Evolutionary conservation across 2,888 invertebrate species (phyloP).

Genomic region (Pyrrhia umbra): DNA sequence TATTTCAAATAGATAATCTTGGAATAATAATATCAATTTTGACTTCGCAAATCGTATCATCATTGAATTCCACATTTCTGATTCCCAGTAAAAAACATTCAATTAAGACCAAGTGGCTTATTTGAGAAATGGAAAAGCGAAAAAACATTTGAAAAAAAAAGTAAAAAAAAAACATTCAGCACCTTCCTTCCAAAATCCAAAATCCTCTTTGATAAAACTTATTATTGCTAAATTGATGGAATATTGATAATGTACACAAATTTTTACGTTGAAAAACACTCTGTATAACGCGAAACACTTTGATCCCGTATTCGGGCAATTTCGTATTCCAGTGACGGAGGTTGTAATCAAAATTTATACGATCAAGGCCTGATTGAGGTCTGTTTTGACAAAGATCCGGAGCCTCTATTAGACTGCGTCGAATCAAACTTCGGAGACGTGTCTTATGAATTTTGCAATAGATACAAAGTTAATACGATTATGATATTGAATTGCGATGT

Average conservation of each 20-base stretch:
- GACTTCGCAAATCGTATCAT: no score
- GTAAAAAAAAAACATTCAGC: background rate
- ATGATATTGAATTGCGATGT: conserved; percentile 36
- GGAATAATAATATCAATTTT: no score
- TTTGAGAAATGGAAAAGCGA: background rate
- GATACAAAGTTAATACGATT: conserved; percentile 39
- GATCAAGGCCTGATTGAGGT: conserved; percentile 62
- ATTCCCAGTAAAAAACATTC: no score
- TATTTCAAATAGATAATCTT: no score
- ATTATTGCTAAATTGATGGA: conserved; percentile 61
- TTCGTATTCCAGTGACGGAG: conserved; percentile 71
- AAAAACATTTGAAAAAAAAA: conserved; percentile 6
- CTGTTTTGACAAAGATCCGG: conserved; percentile 59
- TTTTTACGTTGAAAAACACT: conserved; percentile 62
- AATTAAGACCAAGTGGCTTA: no score
- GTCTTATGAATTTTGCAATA: conserved; percentile 59
- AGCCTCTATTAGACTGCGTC: conserved; percentile 51
- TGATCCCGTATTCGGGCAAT: conserved; percentile 69
- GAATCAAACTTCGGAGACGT: conserved; percentile 37
- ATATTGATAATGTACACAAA: conserved; percentile 71
- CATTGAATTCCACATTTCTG: no score
- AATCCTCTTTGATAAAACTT: conserved; percentile 55
- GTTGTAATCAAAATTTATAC: conserved; percentile 73
- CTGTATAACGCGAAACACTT: conserved; percentile 66
- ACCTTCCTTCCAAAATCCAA: conserved; percentile 3